Percentiles rank a stretch among this genome's conserved stretches.
Evolutionary conservation across 2,888 invertebrate species (phyloP).

Genomic region (Acrocera orbiculus): DNA sequence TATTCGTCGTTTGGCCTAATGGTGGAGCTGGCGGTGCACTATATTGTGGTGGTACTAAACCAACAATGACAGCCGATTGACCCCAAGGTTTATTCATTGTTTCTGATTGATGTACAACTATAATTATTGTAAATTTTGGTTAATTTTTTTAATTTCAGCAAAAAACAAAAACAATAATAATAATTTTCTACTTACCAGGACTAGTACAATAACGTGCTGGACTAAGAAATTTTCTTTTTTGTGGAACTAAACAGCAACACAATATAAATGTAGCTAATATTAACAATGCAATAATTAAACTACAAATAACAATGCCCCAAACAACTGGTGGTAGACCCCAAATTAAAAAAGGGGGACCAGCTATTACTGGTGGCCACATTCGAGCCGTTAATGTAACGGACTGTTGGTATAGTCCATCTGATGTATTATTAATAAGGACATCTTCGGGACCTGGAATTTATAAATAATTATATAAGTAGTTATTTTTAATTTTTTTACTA

Average conservation of each 20-base stretch:
- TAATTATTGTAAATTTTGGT: not conserved
- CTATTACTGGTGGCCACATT: slow-evolving; percentile 22
- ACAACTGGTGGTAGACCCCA: slow-evolving; percentile 14
- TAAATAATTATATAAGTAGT: too few relatives aligned
- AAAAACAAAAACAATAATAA: not conserved
- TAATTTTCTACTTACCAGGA: slow-evolving; percentile 7
- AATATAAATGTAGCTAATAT: slow-evolving; percentile 11
- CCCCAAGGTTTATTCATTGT: too few relatives aligned
- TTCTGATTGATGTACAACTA: too few relatives aligned
- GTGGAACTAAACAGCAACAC: slow-evolving; percentile 14
- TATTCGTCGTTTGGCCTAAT: slow-evolving; percentile 4
- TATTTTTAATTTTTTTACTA: too few relatives aligned
- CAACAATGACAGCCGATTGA: too few relatives aligned
- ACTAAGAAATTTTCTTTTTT: slow-evolving; percentile 13
- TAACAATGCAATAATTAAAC: slow-evolving; percentile 11
- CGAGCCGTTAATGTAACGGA: slow-evolving; percentile 26
- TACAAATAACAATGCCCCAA: slow-evolving; percentile 13
- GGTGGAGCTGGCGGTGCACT: slow-evolving; percentile 13
- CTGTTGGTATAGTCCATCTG: slow-evolving; percentile 21
- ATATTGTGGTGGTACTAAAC: slow-evolving; percentile 11
- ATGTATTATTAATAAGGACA: slow-evolving; percentile 13
- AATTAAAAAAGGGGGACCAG: slow-evolving; percentile 13
- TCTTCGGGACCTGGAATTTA: slow-evolving; percentile 12
- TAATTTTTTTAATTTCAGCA: not conserved
- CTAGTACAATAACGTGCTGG: slow-evolving; percentile 11